These are phyloP conservation scores for Apotomis turbidana DNA, from an alignment of 2,888 invertebrate genomes.

Conservation along the genomic window DNA sequence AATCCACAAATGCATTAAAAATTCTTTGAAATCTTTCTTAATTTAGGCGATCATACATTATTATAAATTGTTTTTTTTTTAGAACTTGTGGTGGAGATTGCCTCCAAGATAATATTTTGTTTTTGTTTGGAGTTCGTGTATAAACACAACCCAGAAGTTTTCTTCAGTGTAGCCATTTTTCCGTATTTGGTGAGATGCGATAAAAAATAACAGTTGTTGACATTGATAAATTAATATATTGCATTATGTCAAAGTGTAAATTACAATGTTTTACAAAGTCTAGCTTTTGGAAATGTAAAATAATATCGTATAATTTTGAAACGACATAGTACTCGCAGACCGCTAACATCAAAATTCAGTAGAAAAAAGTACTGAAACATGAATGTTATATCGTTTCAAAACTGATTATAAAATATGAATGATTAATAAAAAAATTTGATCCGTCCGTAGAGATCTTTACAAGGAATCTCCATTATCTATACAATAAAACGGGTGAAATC, in stretches of 20 bases:
- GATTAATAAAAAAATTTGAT: conserved; percentile 28
- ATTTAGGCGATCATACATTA: neutral
- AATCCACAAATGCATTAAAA: conserved; percentile 2
- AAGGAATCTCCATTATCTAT: conserved; percentile 39
- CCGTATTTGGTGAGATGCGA: conserved; percentile 19
- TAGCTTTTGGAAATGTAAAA: conserved; percentile 42
- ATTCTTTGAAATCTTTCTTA: neutral
- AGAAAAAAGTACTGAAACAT: conserved; percentile 14
- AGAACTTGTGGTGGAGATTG: neutral
- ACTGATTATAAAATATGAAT: conserved; percentile 21
- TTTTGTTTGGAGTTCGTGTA: neutral
- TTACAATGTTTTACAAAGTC: conserved; percentile 40
- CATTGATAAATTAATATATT: conserved; percentile 43
- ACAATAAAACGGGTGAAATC: conserved; percentile 39
- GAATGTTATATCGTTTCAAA: conserved; percentile 16
- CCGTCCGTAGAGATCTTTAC: conserved; percentile 37
- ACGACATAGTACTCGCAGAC: neutral
- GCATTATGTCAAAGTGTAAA: conserved; percentile 42
- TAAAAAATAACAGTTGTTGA: conserved; percentile 37
- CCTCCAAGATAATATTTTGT: neutral
- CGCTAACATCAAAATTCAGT: conserved; percentile 10
- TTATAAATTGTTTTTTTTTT: neutral
- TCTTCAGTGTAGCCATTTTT: neutral
- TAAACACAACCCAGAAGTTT: neutral
- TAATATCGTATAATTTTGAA: conserved; percentile 37